Percentiles rank a stretch among this genome's conserved stretches.
These are phyloP conservation scores for Selene dorsalis DNA, from an alignment of 2,797 vertebrate species.

Conservation along the genomic window DNA sequence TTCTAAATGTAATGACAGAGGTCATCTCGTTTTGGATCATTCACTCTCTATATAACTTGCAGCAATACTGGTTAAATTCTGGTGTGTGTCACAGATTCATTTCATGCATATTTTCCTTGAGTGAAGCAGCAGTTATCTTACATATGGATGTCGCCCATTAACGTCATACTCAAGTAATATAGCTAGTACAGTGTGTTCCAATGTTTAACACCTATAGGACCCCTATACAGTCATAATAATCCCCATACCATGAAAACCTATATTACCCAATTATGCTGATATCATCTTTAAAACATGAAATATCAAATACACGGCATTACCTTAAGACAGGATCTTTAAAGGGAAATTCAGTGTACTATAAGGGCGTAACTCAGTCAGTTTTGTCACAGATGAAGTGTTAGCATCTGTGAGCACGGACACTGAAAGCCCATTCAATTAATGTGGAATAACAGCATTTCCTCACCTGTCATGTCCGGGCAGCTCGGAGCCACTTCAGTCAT, in stretches of 20 bases:
- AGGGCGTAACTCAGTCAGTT: neutral
- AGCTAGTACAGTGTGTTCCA: no score
- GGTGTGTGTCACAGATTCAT: no score
- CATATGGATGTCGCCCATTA: neutral
- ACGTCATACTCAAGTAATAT: neutral
- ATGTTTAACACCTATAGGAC: no score
- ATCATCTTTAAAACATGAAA: neutral
- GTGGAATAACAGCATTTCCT: conserved; percentile 4
- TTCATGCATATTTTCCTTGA: neutral
- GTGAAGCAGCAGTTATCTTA: neutral
- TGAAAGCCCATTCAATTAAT: neutral
- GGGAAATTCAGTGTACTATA: neutral
- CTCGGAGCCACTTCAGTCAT: conserved; percentile 70
- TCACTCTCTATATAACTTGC: no score
- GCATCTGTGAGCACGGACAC: neutral
- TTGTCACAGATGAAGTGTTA: neutral
- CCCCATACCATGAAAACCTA: neutral
- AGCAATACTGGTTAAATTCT: no score
- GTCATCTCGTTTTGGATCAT: neutral
- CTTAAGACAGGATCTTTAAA: neutral
- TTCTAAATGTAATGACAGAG: neutral
- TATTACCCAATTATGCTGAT: neutral
- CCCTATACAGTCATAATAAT: neutral
- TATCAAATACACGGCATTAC: neutral
- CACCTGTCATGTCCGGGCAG: conserved; percentile 70